These are phyloP conservation scores for Vanessa cardui DNA, from an alignment of 2,888 invertebrate genomes.

Conservation along the genomic window DNA sequence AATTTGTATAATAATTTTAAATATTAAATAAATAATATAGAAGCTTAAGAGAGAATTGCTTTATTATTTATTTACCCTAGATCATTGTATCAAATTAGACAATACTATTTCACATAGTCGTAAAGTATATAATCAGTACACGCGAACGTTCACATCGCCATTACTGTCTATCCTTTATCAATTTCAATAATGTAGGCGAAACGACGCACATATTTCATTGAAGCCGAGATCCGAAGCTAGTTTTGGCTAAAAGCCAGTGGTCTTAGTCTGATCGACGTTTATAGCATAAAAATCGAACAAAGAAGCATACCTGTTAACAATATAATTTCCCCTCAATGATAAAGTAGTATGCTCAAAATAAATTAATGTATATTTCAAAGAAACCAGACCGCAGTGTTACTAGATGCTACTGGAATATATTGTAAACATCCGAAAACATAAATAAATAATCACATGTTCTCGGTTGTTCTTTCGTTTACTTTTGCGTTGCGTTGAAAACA, in stretches of 20 bases:
- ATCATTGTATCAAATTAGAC: no score
- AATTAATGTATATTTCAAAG: slow-evolving; percentile 5
- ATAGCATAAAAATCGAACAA: background rate
- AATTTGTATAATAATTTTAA: no score
- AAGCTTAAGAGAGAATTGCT: no score
- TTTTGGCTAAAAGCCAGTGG: slow-evolving; percentile 5
- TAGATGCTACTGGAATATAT: slow-evolving; percentile 14
- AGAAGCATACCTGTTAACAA: background rate
- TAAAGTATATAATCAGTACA: no score
- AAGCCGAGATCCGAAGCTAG: background rate
- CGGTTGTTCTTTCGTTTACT: slow-evolving; percentile 8
- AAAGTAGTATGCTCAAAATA: no score
- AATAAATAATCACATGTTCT: slow-evolving; percentile 7
- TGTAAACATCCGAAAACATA: slow-evolving; percentile 13
- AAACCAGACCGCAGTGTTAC: slow-evolving; percentile 17
- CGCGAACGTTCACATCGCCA: no score
- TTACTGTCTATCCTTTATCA: background rate
- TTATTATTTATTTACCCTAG: no score
- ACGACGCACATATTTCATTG: background rate
- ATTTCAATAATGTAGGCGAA: slow-evolving; percentile 9
- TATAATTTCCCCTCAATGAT: no score
- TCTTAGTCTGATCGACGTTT: slow-evolving; percentile 1
- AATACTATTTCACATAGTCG: no score
- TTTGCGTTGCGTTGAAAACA: background rate
- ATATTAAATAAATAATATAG: no score